These are phyloP conservation scores for Meteorus colon DNA, from an alignment of 2,888 invertebrate species.

Conservation along the genomic window DNA sequence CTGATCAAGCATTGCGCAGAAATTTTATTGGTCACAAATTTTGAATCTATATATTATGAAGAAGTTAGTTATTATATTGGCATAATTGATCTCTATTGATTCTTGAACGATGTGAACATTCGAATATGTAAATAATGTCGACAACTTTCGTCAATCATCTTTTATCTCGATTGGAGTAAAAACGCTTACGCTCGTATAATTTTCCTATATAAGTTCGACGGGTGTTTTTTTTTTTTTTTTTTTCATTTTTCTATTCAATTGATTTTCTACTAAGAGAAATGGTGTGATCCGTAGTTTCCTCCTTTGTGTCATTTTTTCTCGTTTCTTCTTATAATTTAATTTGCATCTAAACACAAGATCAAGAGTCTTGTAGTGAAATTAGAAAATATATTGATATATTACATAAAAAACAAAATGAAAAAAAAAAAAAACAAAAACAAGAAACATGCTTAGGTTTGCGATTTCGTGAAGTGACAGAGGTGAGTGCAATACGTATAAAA, in stretches of 20 bases:
- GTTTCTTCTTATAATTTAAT: not conserved
- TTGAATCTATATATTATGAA: not conserved
- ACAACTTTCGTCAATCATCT: not conserved
- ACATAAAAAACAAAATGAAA: not conserved
- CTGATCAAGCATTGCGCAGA: not conserved
- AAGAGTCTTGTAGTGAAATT: not conserved
- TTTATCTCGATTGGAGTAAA: not conserved
- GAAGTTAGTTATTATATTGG: not conserved
- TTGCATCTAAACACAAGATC: not conserved
- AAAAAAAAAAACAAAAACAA: not conserved
- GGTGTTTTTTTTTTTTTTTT: not conserved
- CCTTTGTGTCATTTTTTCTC: not conserved
- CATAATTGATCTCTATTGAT: slow-evolving; percentile 5
- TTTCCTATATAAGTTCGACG: not conserved
- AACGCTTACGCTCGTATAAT: not conserved
- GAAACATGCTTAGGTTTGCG: not conserved
- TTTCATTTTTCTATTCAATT: not conserved
- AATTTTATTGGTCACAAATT: slow-evolving; percentile 16
- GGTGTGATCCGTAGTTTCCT: not conserved
- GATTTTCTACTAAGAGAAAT: not conserved
- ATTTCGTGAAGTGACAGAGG: not conserved
- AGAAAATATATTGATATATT: slow-evolving; percentile 10
- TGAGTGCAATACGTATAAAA: not conserved
- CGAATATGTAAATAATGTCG: slow-evolving; percentile 8
- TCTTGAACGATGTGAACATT: not conserved